Percentiles rank a stretch among this genome's conserved stretches.
Conservation (phyloP, 2,797 vertebrate species). For the Melanogrammus aeglefinus region DNA sequence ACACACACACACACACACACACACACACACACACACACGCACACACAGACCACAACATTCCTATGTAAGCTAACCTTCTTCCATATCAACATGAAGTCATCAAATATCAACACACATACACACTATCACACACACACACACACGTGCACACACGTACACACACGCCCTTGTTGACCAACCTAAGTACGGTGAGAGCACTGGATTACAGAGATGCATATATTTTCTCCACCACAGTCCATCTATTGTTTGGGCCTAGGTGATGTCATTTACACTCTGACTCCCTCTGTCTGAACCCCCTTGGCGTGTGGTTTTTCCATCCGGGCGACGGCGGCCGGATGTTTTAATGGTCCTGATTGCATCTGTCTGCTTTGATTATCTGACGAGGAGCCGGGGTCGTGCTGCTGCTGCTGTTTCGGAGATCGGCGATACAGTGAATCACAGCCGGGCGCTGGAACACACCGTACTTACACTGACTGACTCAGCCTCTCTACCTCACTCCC, state of each 20-base stretch:
- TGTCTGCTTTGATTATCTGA: conserved; percentile 49
- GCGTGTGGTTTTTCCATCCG: conserved; percentile 44
- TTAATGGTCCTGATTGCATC: conserved; percentile 53
- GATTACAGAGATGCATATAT: conserved; percentile 18
- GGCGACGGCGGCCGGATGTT: conserved; percentile 36
- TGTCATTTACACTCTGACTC: conserved; percentile 37
- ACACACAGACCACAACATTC: background rate
- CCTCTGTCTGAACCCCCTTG: conserved; percentile 45
- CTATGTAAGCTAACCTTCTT: background rate
- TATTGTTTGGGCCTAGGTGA: conserved; percentile 27
- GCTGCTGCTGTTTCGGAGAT: conserved; percentile 27
- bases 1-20: conserved; percentile 1
- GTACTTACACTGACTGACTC: conserved; percentile 43
- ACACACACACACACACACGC: background rate
- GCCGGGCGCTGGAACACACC: conserved; percentile 45
- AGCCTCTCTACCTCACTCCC: too few species aligned
- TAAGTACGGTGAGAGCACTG: conserved; percentile 35
- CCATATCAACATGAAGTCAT: too few species aligned
- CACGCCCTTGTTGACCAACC: conserved; percentile 19
- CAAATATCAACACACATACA: background rate
- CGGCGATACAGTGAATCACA: conserved; percentile 53
- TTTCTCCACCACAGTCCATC: conserved; percentile 17
- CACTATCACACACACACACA: background rate
- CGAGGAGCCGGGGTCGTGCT: conserved; percentile 41
- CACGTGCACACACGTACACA: background rate